Base-by-base conservation (phyloP, 2,113 vertebrate species). In the Hemibagrus wyckioides region DNA sequence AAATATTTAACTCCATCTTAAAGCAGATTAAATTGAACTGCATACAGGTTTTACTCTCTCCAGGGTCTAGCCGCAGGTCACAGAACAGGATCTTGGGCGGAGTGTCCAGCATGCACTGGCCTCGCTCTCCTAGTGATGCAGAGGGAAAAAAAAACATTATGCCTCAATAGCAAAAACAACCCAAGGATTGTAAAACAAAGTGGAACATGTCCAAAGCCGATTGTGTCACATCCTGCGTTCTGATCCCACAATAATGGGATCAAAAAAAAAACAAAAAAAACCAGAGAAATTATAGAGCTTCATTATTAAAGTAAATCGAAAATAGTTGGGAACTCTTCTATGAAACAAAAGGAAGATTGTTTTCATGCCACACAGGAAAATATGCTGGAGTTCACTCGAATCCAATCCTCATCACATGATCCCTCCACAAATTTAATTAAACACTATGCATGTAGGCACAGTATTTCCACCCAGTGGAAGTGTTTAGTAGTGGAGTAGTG, bases 51-150 rank as follows among this genome's bases (percentile, higher is more conserved):
- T 97, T 99, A 87, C 97, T 98, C 90, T 99, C 98, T 87, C 98
- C 98, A 0, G 98, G 98, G 88, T 99, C 98, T 91, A 99, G 95
- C 30, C 96, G 91, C 86, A 99, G 94, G 91, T 99, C 98, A 94
- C 98, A 99, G 93, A 99, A 99, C 30, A 99, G 94, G 90, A 99
- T 99, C 94, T 99, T 99, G 1, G 98, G 98, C 75, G 98, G 97
- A 0, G 98, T 99, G 86, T 98, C 98, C 88, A 99, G 95, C 93
- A 99, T 97, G 92, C 98, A 99, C 91, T 99, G 98, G 39, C 98
- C 98, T 75, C 98, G 94, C 86, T 99, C 98, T 86, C 98, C 98
- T 99, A 91, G 52, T 90, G 69, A 91, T 85, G 50, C 82, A 63
- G 71, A 52, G 6, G 69, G 28, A 50, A 30, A 50, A 71, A 77